Conservation (phyloP, 2,797 vertebrate species). For the Microhierax caerulescens region DNA sequence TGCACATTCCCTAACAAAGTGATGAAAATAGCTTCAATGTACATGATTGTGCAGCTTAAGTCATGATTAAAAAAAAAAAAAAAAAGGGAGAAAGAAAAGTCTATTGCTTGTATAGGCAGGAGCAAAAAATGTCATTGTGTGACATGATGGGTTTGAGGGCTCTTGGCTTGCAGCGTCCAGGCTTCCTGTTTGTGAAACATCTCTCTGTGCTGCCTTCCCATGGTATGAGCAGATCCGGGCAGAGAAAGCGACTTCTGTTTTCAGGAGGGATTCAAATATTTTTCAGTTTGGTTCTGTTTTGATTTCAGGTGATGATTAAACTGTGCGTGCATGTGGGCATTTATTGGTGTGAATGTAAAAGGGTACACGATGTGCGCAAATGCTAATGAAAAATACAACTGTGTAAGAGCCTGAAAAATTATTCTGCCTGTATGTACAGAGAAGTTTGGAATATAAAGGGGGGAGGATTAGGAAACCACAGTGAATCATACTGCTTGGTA, state of each 20-base stretch:
- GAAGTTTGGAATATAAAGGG: background rate
- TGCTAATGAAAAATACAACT: background rate
- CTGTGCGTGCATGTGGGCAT: background rate
- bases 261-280: background rate
- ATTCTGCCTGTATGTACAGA: background rate
- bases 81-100: background rate
- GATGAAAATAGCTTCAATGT: conserved; percentile 25
- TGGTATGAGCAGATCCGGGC: background rate
- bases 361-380: background rate
- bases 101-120: background rate
- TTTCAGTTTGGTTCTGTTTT: background rate
- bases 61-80: background rate
- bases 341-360: background rate
- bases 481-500: background rate
- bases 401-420: background rate
- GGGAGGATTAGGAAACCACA: background rate
- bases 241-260: background rate
- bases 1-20: background rate
- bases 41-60: background rate
- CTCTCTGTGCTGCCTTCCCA: background rate
- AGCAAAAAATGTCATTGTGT: conserved; percentile 13
- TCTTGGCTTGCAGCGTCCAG: background rate
- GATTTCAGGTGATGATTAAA: background rate
- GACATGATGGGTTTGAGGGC: background rate
- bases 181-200: background rate